Base-by-base conservation (phyloP, 1,140 invertebrate genomes). In the Lamellibrachia luymesi region DNA sequence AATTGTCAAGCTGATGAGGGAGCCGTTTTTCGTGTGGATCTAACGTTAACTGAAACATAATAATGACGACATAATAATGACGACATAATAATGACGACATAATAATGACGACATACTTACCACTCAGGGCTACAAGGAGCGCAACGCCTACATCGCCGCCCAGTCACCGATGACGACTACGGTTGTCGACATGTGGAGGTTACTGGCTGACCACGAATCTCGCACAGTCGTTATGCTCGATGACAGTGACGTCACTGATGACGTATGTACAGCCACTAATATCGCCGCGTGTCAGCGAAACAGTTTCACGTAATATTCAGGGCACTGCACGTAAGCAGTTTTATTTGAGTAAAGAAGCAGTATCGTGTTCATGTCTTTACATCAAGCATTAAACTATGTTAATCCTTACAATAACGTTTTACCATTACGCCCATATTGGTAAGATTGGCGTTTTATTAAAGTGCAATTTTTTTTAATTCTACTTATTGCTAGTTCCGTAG, bases 141-240 rank as follows among this genome's bases (percentile, higher is more conserved):
- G 7, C 64, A 80, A 80, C 17, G 64, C 64, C 17, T 17, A 2
- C 64, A 80, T 80, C 13, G 64, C 4, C 64, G 25, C 64, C 64
- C 64, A 80, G 64, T 80, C 64, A 8, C 64, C 64, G 64, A 80
- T 96, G 80, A 94, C 95, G n/a, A 94, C 95, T 91, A 96, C 96
- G 38, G 95, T 95, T 49, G 94, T 94, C 38, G 95, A 96, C 92
- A 95, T 96, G 93, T 96, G 95, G 95, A 92, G 95, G 50, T 94
- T 96, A 25, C 92, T 96, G 4, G 95, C 95, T 94, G 95, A 96
- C 92, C 95, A 96, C 91, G 64, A 80, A 8, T 80, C 94, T 49
- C 94, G 94, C 90, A 94, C 94, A 90, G 95, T 96, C 80, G 94
- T 95, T 50, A 94, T 94, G 64, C 64, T 80, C 6, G 64, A 80